These are phyloP conservation scores for Bucorvus abyssinicus DNA, from an alignment of 2,797 vertebrate species.

Conservation along the genomic window DNA sequence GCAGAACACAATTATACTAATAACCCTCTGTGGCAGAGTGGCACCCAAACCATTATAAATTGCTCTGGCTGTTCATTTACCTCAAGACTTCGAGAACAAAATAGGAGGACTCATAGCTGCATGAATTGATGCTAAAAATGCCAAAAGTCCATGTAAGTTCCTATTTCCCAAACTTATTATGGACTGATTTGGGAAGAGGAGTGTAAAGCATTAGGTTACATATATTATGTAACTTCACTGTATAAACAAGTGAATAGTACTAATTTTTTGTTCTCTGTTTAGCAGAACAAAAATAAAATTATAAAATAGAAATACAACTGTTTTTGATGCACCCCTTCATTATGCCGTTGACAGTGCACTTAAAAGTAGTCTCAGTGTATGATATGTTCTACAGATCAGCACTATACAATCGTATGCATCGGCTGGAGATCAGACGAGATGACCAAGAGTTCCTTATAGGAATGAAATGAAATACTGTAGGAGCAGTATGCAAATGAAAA, in stretches of 20 bases:
- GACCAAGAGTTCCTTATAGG: background rate
- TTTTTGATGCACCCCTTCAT: background rate
- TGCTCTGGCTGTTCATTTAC: background rate
- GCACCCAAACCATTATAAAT: background rate
- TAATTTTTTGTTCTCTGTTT: background rate
- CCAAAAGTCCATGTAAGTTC: background rate
- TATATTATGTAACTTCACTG: background rate
- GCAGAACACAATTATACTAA: background rate
- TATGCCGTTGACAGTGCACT: accelerated
- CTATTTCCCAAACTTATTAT: background rate
- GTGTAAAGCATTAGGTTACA: background rate
- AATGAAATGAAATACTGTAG: background rate
- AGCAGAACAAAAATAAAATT: background rate
- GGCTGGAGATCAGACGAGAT: background rate
- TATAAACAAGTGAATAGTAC: background rate
- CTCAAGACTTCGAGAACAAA: background rate
- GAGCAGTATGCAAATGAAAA: background rate
- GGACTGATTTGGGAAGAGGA: background rate
- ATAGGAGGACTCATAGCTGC: background rate
- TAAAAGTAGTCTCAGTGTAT: background rate
- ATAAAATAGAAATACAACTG: background rate
- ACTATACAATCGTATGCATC: accelerated
- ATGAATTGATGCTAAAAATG: background rate
- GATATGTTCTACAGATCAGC: background rate
- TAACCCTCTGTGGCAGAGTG: background rate